Evolutionary conservation across 2,797 vertebrate genomes (phyloP).

Genomic region (Phyllotis vaccarum): DNA sequence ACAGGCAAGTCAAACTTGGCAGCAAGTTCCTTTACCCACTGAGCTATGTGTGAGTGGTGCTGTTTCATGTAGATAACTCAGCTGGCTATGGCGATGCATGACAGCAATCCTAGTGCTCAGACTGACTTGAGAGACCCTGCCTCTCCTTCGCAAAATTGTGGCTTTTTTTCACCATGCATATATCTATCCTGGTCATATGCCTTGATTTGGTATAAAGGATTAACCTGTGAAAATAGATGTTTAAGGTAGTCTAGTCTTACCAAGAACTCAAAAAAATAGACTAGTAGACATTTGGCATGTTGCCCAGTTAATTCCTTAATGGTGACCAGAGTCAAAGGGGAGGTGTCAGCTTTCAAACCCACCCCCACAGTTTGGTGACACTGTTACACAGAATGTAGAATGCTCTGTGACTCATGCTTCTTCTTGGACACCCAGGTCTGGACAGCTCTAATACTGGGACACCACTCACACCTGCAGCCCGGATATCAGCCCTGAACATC

Average conservation of each 20-base stretch:
- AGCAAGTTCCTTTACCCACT: background rate
- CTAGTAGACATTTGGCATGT: background rate
- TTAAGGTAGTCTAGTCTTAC: background rate
- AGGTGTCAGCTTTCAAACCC: accelerated
- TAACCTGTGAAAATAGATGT: background rate
- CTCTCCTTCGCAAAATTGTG: background rate
- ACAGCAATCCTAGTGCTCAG: background rate
- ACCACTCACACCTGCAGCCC: slow-evolving; percentile 96
- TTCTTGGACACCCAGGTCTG: slow-evolving; percentile 80
- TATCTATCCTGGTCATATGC: background rate
- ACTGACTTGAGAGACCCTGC: background rate
- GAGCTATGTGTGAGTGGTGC: background rate
- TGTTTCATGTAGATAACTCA: background rate
- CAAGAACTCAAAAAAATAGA: background rate
- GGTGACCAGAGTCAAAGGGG: background rate
- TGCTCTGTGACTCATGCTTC: accelerated
- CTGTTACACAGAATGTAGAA: background rate
- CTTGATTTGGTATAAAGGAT: slow-evolving; percentile 19
- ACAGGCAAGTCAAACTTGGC: background rate
- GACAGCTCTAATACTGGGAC: slow-evolving; percentile 92
- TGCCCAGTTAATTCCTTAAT: background rate
- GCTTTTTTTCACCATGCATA: background rate
- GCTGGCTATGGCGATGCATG: background rate
- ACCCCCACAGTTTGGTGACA: accelerated
- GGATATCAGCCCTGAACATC: slow-evolving; percentile 98